A percentile compares a stretch with the other conserved stretches of the same genome.
Evolutionary conservation across 1,140 invertebrate genomes (phyloP).

Genomic region (Drosophila ambigua): DNA sequence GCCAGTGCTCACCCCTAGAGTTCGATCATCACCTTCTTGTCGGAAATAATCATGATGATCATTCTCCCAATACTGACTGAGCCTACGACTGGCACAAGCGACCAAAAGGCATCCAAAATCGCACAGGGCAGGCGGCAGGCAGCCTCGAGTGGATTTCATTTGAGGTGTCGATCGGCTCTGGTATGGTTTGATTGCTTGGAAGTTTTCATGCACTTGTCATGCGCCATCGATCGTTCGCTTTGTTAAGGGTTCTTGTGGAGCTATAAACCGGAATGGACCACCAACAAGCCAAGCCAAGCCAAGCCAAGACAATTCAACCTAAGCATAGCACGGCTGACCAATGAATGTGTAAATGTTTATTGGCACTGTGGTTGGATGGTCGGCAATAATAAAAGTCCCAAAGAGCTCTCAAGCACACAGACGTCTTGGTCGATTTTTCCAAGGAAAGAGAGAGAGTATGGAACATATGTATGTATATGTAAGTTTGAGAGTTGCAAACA

Average conservation of each 20-base stretch:
- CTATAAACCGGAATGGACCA: constrained; percentile 31
- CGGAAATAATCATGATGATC: too few species aligned
- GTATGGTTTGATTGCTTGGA: constrained; percentile 42
- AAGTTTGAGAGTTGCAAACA: too few species aligned
- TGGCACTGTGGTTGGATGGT: constrained; percentile 27
- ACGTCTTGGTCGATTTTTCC: too few species aligned
- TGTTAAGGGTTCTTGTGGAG: constrained; percentile 46
- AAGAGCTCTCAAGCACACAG: too few species aligned
- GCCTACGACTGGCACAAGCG: not conserved
- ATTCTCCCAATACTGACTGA: too few species aligned
- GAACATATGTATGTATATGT: too few species aligned
- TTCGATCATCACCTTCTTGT: too few species aligned
- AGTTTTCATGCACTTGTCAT: constrained; percentile 69
- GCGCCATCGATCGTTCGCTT: constrained; percentile 19
- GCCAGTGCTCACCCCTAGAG: too few species aligned
- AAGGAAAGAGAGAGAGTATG: too few species aligned
- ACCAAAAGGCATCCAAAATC: not conserved
- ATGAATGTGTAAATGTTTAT: constrained; percentile 54
- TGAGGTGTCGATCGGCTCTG: constrained; percentile 17
- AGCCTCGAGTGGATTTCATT: not conserved
- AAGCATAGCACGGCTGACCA: constrained; percentile 15
- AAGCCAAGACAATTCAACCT: constrained; percentile 5
- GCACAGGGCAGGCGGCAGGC: not conserved
- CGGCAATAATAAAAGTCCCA: too few species aligned
- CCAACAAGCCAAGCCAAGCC: constrained; percentile 39